Evolutionary conservation across 2,113 vertebrate genomes (phyloP).

Genomic region (Echinops telfairi): DNA sequence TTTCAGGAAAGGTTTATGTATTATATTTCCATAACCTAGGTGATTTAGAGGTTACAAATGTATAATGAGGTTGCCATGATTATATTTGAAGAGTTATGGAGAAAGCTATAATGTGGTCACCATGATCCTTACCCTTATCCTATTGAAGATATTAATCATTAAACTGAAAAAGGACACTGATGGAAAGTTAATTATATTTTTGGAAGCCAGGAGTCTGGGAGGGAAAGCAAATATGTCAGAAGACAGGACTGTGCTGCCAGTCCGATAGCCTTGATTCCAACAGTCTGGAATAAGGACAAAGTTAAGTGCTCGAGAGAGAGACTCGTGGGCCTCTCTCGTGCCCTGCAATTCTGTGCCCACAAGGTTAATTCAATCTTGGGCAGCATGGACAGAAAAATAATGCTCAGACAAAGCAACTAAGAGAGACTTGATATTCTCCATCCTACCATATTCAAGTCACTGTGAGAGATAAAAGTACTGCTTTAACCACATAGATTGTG

Average conservation of each 20-base stretch:
- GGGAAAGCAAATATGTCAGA: background rate
- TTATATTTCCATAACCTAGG: background rate
- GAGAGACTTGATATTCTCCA: background rate
- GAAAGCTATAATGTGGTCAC: background rate
- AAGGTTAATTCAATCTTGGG: background rate
- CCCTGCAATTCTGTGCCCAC: background rate
- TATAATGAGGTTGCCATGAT: background rate
- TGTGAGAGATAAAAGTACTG: background rate
- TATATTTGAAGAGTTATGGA: background rate
- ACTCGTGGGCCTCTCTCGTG: background rate
- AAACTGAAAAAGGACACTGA: background rate
- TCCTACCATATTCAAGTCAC: background rate
- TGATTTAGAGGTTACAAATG: too few relatives aligned
- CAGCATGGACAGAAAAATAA: background rate
- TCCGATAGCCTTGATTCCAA: background rate
- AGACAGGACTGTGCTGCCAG: background rate
- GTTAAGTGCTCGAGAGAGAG: background rate
- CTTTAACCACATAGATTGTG: background rate
- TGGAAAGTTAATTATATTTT: background rate
- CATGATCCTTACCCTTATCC: background rate
- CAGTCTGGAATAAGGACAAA: background rate
- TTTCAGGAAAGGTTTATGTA: background rate
- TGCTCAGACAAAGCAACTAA: background rate
- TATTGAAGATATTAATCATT: background rate
- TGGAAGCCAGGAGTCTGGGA: background rate